phyloP scores from a whole-genome alignment of 1,140 invertebrate species.

The Lucilia cuprina region DNA sequence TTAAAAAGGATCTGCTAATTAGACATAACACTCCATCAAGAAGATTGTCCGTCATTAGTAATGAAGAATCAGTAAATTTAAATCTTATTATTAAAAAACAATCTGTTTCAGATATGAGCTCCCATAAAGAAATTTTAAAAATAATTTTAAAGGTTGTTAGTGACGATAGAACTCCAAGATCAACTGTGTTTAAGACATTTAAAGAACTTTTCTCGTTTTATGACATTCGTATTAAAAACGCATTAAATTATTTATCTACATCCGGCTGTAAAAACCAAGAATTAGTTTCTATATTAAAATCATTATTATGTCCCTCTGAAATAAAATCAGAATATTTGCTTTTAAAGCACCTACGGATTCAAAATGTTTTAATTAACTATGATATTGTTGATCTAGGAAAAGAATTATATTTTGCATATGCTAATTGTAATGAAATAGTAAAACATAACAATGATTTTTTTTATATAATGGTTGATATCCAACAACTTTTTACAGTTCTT shows the following conservation, averaged over 20 bases:
- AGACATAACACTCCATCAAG: no score
- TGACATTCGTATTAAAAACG: background rate
- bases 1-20: no score
- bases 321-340: background rate
- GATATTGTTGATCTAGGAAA: background rate
- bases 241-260: background rate
- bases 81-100: no score
- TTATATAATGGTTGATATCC: background rate
- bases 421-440: background rate
- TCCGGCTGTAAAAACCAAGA: background rate
- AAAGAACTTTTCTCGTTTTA: background rate
- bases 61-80: no score
- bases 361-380: background rate
- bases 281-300: background rate
- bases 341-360: background rate
- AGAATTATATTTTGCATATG: background rate
- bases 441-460: background rate
- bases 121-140: background rate
- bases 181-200: background rate
- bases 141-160: background rate
- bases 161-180: background rate
- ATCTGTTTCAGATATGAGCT: no score
- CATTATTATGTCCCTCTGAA: background rate
- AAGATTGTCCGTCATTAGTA: no score
- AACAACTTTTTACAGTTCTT: background rate